Evolutionary conservation across 2,888 invertebrate genomes (phyloP).

Genomic region (Ctenicera cuprea): DNA sequence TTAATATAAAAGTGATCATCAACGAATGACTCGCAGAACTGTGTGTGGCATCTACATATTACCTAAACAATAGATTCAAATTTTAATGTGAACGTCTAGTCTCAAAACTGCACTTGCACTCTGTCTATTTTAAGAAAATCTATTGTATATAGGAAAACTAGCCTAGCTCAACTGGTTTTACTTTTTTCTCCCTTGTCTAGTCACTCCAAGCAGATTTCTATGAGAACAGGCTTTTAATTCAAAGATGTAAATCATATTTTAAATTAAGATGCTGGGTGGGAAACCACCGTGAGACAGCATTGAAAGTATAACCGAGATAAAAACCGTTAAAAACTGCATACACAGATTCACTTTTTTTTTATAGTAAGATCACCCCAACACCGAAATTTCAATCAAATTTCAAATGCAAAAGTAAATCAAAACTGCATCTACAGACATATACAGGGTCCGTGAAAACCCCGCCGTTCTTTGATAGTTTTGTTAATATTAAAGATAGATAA

Average conservation of each 20-base stretch:
- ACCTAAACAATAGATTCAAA: not conserved
- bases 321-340: slow-evolving; percentile 47
- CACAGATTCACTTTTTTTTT: slow-evolving; percentile 32
- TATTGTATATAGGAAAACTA: slow-evolving; percentile 32
- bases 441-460: too few relatives aligned
- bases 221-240: slow-evolving; percentile 52
- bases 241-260: slow-evolving; percentile 52
- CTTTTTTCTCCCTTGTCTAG: slow-evolving; percentile 34
- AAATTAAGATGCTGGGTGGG: slow-evolving; percentile 54
- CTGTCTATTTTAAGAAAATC: not conserved
- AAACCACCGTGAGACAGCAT: slow-evolving; percentile 51
- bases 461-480: too few relatives aligned
- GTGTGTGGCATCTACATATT: too few relatives aligned
- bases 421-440: too few relatives aligned
- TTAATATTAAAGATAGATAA: too few relatives aligned
- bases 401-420: too few relatives aligned
- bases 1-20: too few relatives aligned
- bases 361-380: slow-evolving; percentile 16
- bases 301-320: slow-evolving; percentile 38
- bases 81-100: not conserved
- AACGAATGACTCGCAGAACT: too few relatives aligned
- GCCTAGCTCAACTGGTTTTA: slow-evolving; percentile 50
- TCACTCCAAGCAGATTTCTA: slow-evolving; percentile 49
- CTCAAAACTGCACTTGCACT: slow-evolving; percentile 18
- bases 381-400: too few relatives aligned